Base-by-base conservation (phyloP, 2,113 vertebrate genomes). In the Coptodon rendalli region DNA sequence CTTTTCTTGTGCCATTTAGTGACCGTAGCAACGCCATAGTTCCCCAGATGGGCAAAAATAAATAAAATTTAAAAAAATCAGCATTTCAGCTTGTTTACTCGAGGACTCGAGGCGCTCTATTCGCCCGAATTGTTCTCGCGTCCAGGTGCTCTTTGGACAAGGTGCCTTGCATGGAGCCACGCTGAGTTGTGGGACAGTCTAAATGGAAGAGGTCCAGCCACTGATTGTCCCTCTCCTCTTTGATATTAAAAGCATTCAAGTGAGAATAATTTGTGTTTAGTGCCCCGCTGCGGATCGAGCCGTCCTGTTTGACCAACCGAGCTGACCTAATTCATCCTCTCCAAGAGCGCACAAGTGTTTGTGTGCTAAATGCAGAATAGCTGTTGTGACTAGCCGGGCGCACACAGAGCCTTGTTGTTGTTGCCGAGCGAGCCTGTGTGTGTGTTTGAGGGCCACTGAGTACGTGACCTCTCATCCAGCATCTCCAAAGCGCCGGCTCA, bases 211-310 rank as follows among this genome's bases (percentile, higher is more conserved):
- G 53, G 79, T 89, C 89, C 90, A 40, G 89, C 71, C 66, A 5
- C 53, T 79, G 86, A 93, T 90, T 93, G 82, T 90, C 83, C 80
- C 54, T 9, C 6, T 84, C 61, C 86, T 88, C 89, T 92, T 87
- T 90, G 71, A 91, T 89, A 90, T 90, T 83, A 88, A 90, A 92
- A 61, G 85, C 92, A 61, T 89, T 93, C 86, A 92, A 79, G 90
- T 92, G 93, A 86, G 89, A 87, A 88, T 92, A 92, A 92, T 94
- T 90, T 94, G 93, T 93, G 93, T 94, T 94, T 93, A 92, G 93
- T 91, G 86, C 38, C 93, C 93, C 80, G 95, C 93, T 93, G 94
- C 2, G 91, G 86, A 38, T 52, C 29, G 86, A 89, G 90, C 66
- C 88, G 81, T 88, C 91, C 94, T 93, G 93, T 94, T 93, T 94